A percentile compares a stretch with the other conserved stretches of the same genome.
These are phyloP conservation scores for Drosophila baimaii DNA, from an alignment of 1,140 invertebrate species.

Conservation along the genomic window DNA sequence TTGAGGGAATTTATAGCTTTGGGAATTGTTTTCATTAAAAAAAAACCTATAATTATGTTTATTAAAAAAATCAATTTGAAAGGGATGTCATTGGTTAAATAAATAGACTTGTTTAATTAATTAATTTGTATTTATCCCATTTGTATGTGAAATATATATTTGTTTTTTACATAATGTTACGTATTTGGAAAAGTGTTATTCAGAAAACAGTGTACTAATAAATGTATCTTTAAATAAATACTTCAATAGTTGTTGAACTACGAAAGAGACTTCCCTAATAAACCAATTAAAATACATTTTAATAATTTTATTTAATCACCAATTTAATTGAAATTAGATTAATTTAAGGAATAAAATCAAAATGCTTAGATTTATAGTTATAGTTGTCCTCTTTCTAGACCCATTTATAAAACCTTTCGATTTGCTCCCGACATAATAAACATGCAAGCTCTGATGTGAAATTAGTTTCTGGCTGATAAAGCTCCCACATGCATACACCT, in stretches of 20 bases:
- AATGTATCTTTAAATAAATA: neutral
- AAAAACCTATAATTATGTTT: conserved; percentile 1
- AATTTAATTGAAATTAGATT: no score
- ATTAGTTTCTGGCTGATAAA: conserved; percentile 68
- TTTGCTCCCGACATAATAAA: conserved; percentile 38
- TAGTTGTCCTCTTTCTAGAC: neutral
- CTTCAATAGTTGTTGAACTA: rapidly evolving
- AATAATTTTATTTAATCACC: neutral
- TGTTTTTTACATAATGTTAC: no score
- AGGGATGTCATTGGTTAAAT: neutral
- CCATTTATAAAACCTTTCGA: conserved; percentile 15
- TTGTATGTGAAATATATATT: no score
- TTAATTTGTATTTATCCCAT: no score
- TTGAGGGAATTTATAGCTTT: conserved; percentile 35
- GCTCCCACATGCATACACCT: conserved; percentile 66
- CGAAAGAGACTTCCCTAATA: no score
- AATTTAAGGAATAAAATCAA: neutral
- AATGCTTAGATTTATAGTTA: conserved; percentile 1
- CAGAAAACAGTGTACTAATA: neutral
- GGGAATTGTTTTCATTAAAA: conserved; percentile 12
- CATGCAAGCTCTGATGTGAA: conserved; percentile 45
- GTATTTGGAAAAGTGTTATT: neutral
- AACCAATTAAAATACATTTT: no score
- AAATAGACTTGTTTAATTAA: no score
- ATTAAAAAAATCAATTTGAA: neutral